phyloP scores from a whole-genome alignment of 2,113 vertebrate genomes.

The Prunella himalayana region DNA sequence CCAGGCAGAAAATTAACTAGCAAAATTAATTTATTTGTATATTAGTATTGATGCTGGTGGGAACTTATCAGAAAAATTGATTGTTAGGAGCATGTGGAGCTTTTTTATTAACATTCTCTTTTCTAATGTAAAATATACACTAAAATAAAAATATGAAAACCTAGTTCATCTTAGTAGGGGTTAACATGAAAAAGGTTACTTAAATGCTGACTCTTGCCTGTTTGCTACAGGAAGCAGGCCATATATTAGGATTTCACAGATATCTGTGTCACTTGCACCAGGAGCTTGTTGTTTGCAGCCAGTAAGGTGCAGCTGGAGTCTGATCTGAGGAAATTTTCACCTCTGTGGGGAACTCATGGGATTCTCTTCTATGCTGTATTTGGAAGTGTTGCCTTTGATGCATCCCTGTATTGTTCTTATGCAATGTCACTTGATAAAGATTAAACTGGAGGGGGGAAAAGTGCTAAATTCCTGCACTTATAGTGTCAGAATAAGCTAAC shows the following conservation, averaged over 20 bases:
- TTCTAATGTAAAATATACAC: conserved; percentile 60
- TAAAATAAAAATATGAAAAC: conserved; percentile 55
- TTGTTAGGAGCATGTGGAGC: conserved; percentile 56
- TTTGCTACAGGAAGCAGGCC: neutral
- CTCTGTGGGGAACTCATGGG: neutral
- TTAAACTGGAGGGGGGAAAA: neutral
- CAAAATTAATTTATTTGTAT: conserved; percentile 57
- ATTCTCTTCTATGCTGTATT: neutral
- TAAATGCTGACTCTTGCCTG: neutral
- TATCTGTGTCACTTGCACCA: neutral
- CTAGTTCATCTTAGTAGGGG: conserved; percentile 22
- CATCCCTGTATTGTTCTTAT: neutral
- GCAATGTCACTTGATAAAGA: neutral
- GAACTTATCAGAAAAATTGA: conserved; percentile 9
- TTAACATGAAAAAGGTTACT: conserved; percentile 7
- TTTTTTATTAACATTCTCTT: conserved; percentile 63
- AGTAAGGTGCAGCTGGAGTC: neutral
- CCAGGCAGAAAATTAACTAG: conserved; percentile 39
- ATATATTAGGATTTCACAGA: neutral
- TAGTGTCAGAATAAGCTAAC: neutral
- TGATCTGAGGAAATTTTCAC: neutral
- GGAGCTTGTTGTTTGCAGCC: neutral
- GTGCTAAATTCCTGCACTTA: neutral
- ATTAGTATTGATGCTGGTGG: conserved; percentile 45
- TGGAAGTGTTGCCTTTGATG: conserved; percentile 1